Conservation (phyloP, 2,888 invertebrate genomes). For the Rotaria magnacalcarata region DNA sequence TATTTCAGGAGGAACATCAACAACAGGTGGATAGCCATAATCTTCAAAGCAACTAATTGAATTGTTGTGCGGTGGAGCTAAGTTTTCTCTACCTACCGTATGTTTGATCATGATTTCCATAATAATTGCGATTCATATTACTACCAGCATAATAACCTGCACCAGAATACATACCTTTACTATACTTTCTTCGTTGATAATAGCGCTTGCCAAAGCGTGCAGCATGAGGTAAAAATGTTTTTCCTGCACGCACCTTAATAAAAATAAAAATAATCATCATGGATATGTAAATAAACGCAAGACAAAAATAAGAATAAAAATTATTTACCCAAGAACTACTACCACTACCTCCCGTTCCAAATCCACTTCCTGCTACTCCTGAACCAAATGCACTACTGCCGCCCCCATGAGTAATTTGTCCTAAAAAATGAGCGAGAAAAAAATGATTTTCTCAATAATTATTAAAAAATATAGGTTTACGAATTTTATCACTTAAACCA, state of each 20-base stretch:
- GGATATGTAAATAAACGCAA: neutral
- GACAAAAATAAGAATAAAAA: neutral
- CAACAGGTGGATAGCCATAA: neutral
- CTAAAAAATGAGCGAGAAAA: neutral
- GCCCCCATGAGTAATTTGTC: neutral
- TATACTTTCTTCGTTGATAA: slow-evolving; percentile 27
- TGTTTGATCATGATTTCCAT: neutral
- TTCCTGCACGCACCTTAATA: neutral
- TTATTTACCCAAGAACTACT: neutral
- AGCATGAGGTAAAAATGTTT: slow-evolving; percentile 5
- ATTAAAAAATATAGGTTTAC: neutral
- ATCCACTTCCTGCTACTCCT: neutral
- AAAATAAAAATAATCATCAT: neutral
- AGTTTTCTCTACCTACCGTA: neutral
- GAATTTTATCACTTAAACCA: neutral
- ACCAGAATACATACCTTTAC: neutral
- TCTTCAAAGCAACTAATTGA: neutral
- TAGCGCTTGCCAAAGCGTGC: neutral
- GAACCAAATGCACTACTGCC: neutral
- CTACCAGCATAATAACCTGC: neutral
- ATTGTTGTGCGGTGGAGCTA: neutral
- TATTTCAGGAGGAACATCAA: neutral
- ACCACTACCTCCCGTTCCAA: neutral
- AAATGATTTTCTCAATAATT: neutral
- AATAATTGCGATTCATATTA: neutral